A percentile compares a stretch with the other conserved stretches of the same genome.
These are phyloP conservation scores for Cheilosia vernalis DNA, from an alignment of 2,888 invertebrate species.

Conservation along the genomic window DNA sequence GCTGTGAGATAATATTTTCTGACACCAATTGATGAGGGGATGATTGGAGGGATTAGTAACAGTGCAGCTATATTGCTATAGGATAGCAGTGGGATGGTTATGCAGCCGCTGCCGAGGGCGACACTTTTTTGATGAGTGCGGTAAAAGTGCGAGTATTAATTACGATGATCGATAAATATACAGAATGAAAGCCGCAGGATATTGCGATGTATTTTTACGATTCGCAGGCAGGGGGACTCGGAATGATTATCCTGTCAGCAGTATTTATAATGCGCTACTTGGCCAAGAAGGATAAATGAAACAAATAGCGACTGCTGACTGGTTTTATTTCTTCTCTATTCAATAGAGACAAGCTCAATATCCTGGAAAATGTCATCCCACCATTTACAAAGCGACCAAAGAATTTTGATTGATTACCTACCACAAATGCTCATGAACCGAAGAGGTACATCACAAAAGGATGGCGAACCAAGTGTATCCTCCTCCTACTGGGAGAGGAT, in stretches of 20 bases:
- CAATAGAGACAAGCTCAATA: constrained; percentile 4
- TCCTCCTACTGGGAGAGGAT: constrained; percentile 45
- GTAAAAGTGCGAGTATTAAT: constrained; percentile 38
- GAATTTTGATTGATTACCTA: constrained; percentile 58
- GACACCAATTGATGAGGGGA: constrained; percentile 62
- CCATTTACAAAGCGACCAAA: neutral
- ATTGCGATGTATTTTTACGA: neutral
- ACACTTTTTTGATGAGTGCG: constrained; percentile 57
- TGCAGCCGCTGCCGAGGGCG: constrained; percentile 21
- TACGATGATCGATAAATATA: constrained; percentile 36
- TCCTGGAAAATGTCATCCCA: constrained; percentile 28
- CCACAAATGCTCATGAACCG: constrained; percentile 7
- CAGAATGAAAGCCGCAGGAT: constrained; percentile 1
- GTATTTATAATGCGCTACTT: neutral
- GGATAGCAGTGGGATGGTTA: constrained; percentile 1
- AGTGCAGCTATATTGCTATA: constrained; percentile 17
- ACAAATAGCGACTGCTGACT: neutral
- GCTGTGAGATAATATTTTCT: constrained; percentile 68
- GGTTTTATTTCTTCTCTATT: neutral
- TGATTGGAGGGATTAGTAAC: constrained; percentile 54
- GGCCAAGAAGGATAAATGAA: neutral
- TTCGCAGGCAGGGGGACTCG: neutral
- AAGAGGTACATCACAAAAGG: constrained; percentile 22
- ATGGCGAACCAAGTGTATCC: constrained; percentile 6
- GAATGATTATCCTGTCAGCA: constrained; percentile 3